A percentile compares a stretch with the other conserved stretches of the same genome.
phyloP scores from a whole-genome alignment of 1,140 invertebrate genomes.

The Drosophila bocqueti region DNA sequence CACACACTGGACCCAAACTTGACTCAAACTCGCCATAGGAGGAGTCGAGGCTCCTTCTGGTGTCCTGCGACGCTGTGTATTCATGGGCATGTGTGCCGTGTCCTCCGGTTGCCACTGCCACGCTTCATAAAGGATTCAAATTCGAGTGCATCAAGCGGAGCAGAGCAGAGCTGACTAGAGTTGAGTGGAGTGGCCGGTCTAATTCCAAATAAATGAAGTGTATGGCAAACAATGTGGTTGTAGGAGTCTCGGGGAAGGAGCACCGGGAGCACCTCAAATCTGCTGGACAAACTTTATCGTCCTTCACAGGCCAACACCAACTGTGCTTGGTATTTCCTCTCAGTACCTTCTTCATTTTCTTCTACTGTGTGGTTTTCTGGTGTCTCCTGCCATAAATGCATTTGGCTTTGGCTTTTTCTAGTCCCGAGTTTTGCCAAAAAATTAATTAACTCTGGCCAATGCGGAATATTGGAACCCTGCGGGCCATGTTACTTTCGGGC shows the following conservation, averaged over 20 bases:
- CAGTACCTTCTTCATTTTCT: slow-evolving; percentile 1
- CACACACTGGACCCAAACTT: slow-evolving; percentile 43
- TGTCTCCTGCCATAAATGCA: slow-evolving; percentile 49
- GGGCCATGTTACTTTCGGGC: slow-evolving; percentile 25
- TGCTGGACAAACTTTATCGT: slow-evolving; percentile 63
- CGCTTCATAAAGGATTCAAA: slow-evolving; percentile 84
- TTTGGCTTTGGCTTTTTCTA: slow-evolving; percentile 54
- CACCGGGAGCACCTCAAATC: slow-evolving; percentile 30
- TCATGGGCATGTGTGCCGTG: slow-evolving; percentile 57
- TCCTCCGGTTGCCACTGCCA: slow-evolving; percentile 64
- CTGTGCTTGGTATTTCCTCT: slow-evolving; percentile 41
- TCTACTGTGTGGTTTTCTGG: slow-evolving; percentile 19
- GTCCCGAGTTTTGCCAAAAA: slow-evolving; percentile 39
- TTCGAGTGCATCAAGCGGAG: slow-evolving; percentile 71
- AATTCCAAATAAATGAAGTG: slow-evolving; percentile 84
- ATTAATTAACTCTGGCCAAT: slow-evolving; percentile 69
- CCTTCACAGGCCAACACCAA: slow-evolving; percentile 62
- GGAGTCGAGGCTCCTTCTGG: slow-evolving; percentile 54
- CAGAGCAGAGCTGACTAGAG: slow-evolving; percentile 12
- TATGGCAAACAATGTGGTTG: slow-evolving; percentile 79
- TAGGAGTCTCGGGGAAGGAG: not conserved
- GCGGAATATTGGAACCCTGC: slow-evolving; percentile 23
- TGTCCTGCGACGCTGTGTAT: slow-evolving; percentile 41
- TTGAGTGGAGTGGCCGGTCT: slow-evolving; percentile 57
- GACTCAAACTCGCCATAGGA: slow-evolving; percentile 11